Conservation (phyloP, 2,888 invertebrate genomes). For the Ectemnius lituratus region DNA sequence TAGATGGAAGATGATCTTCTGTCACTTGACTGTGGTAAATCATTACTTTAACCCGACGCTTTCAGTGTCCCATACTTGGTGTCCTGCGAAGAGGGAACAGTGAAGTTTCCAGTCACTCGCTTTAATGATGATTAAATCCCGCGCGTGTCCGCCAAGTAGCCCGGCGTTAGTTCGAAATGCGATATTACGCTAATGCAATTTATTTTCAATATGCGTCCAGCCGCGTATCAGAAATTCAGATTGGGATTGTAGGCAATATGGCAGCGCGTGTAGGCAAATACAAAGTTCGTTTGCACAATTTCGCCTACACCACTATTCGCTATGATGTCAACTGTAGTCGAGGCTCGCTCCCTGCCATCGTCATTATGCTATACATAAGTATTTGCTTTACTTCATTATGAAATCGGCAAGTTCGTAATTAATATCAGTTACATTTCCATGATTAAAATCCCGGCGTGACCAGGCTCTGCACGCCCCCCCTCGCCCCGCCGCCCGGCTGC, state of each 20-base stretch:
- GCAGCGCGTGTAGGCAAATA: constrained; percentile 26
- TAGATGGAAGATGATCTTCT: no score
- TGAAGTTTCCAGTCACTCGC: neutral
- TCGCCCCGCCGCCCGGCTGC: no score
- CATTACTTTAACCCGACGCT: no score
- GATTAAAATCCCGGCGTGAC: constrained; percentile 41
- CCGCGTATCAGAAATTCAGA: constrained; percentile 22
- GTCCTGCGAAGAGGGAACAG: neutral
- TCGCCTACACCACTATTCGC: constrained; percentile 11
- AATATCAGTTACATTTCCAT: constrained; percentile 49
- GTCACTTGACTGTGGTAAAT: no score
- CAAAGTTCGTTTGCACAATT: constrained; percentile 33
- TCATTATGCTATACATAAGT: constrained; percentile 32
- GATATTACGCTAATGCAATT: constrained; percentile 20
- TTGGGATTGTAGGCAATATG: constrained; percentile 9
- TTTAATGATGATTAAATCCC: neutral
- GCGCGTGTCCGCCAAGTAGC: constrained; percentile 10
- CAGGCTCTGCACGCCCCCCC: no score
- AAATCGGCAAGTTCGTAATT: constrained; percentile 42
- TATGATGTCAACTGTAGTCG: constrained; percentile 16
- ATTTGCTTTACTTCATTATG: constrained; percentile 47
- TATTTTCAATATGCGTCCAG: constrained; percentile 19
- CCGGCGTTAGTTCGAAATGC: constrained; percentile 6
- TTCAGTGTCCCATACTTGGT: no score
- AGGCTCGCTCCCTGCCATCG: constrained; percentile 40